Base-by-base conservation (phyloP, 1,140 invertebrate genomes). In the Eupristina koningsbergeri region DNA sequence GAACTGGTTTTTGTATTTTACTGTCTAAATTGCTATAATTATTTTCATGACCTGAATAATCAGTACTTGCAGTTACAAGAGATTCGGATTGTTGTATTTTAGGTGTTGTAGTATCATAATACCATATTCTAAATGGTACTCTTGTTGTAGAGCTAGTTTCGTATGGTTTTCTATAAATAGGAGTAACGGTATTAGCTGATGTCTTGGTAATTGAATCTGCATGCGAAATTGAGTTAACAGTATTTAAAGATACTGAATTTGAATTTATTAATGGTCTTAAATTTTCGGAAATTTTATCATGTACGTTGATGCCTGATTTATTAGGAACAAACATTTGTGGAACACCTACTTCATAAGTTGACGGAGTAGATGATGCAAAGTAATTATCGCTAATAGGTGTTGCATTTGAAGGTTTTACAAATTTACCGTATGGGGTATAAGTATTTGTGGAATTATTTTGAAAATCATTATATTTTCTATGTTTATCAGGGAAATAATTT, bases 371-470 rank as follows among this genome's bases (percentile, higher is more conserved):
- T 0, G 91, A 91, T 7, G 88, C 80, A 11, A 92, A 86, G 41
- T 92, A 93, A 82, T 93, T 93, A 34, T 93, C 90, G 78, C 87
- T 90, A n/a, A 92, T 89, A 0, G 91, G 91, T 5, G 89, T 91
- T 6, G 89, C 88, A 29, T 87, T 86, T 9, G 85, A 71, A 0
- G 90, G 89, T 84, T 90, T 90, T 0, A 92, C 90, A 13, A 91
- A 87, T 73, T 91, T 90, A 34, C 90, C 91, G 58, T 93, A 93
- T 3, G 92, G 90, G 71, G 91, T 87, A 61, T 87, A 87, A 47
- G 85, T 86, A 78, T 31, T 86, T n/a, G 79, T 81, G 3, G 86
- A 86, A 85, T 94, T 94, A 80, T 94, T 94, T 86, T 94, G 93
- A 86, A 93, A 93, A 3, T 91, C 93, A 17, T 92, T 92, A 80